These are phyloP conservation scores for Gallinago paraguaiae DNA, from an alignment of 2,113 vertebrate species.

Conservation along the genomic window DNA sequence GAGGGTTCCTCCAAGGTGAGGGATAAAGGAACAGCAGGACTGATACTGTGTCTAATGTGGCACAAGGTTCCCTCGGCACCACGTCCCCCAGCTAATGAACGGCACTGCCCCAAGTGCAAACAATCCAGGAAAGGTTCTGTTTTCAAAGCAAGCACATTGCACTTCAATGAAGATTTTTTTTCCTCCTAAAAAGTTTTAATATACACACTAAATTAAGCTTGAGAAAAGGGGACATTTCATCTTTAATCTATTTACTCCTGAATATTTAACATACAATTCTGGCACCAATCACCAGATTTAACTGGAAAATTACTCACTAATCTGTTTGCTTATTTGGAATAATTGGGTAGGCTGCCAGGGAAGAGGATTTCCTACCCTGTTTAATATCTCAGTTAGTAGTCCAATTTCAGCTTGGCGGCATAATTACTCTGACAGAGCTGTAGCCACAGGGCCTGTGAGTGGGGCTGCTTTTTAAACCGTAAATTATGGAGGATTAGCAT, in stretches of 20 bases:
- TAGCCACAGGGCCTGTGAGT: slow-evolving; percentile 99
- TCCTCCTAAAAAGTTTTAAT: slow-evolving; percentile 80
- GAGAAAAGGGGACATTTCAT: slow-evolving; percentile 83
- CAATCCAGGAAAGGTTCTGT: slow-evolving; percentile 51
- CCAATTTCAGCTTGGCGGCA: slow-evolving; percentile 98
- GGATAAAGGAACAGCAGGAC: slow-evolving; percentile 56
- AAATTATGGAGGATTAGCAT: slow-evolving; percentile 99
- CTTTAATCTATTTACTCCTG: slow-evolving; percentile 97
- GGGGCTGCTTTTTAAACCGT: slow-evolving; percentile 99
- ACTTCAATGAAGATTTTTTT: slow-evolving; percentile 67
- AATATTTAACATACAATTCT: slow-evolving; percentile 92
- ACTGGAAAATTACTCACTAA: slow-evolving; percentile 99
- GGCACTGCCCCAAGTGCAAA: slow-evolving; percentile 62
- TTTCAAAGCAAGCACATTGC: slow-evolving; percentile 67
- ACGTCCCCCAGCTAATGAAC: slow-evolving; percentile 52
- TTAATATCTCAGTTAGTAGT: slow-evolving; percentile 99
- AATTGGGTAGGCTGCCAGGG: slow-evolving; percentile 98
- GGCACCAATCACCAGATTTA: slow-evolving; percentile 95
- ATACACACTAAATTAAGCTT: slow-evolving; percentile 86
- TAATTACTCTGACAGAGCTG: slow-evolving; percentile 99
- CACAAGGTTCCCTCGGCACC: slow-evolving; percentile 45
- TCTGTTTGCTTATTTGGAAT: slow-evolving; percentile 99
- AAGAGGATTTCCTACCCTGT: slow-evolving; percentile 96
- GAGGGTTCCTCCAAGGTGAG: slow-evolving; percentile 47
- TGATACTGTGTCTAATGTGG: slow-evolving; percentile 49